Base-by-base conservation (phyloP, 2,113 vertebrate species). In the Atlantisia rogersi region DNA sequence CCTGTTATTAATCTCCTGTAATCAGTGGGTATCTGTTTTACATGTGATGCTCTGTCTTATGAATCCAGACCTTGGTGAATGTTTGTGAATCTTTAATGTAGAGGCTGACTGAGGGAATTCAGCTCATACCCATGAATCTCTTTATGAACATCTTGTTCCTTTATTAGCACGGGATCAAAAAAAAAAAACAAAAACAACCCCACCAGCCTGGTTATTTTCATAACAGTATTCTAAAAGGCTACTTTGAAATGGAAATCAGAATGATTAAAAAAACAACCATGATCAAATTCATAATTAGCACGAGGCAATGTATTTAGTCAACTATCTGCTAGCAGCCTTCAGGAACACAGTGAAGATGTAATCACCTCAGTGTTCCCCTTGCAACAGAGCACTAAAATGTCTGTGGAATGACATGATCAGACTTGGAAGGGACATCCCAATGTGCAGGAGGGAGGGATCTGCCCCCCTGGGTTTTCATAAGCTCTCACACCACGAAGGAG, bases 241-340 rank as follows among this genome's bases (percentile, higher is more conserved):
- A 71, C 88, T 97, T 95, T 94, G 91, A 96, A 94, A 94, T 97
- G 91, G 95, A 97, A 96, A 97, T 94, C 19, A 90, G 84, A 64
- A 78, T 90, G 69, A 84, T 84, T 95, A 46, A 56, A 94, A 86
- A 73, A 78, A 39, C 86, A 93, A 91, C 75, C 50, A 56, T 11
- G 48, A 91, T 76, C 84, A 94, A 53, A 85, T 86, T 94, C 71
- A 78, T 85, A 94, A 94, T 86, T 94, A 95, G 93, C 76, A 50
- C 3, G 2, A 84, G 69, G 92, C 6, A 2, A 62, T 37, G 71
- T 35, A 77, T 88, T 88, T 78, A 68, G 56, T 74, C 89, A 91
- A 89, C 81, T 79, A 56, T 77, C 83, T 88, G 15, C 92, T 9
- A 79, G 92, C 84, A 94, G 88, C 91, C 67, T 82, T 76, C 48